Evolutionary conservation across 2,113 vertebrate genomes (phyloP), one percentile per base, ranked within the genome.

Genomic region (Garra rufa): DNA sequence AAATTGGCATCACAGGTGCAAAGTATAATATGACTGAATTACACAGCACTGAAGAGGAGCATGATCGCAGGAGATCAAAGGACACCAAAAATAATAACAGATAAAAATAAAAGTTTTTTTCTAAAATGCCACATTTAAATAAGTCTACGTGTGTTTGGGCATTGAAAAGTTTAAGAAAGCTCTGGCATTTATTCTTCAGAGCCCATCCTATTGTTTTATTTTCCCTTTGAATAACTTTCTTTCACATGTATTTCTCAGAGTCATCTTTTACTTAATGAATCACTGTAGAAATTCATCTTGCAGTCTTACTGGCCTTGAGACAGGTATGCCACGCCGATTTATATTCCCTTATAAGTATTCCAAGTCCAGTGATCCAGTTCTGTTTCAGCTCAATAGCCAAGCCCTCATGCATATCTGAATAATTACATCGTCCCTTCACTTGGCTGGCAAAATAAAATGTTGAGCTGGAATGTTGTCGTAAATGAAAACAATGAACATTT

Each of bases 401-500:
- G 75, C 17, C 84, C 15, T 69, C 28, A 61, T 83, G 83, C 83
- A 67, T 55, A 81, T 77, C 59, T 81, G 63, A 73, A 75, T 74
- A 82, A 88, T 88, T 83, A 85, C 75, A 41, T 81, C 63, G 46
- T 17, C 76, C 65, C 65, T 74, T 85, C 63, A 52, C 52, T 52
- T 83, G 50, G 46, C 76, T 44, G 52, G 46, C 28, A 61, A 81
- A 76, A 67, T 65, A 73, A 30, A 82, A 76, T 50, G 9, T 50
- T 67, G 43, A 71, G 81, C 43, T 67, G 52, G 3, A 61, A 44
- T 78, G 76, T 78, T 84, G 69, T 73, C 34, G 76, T 85, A 79
- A 86, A 87, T 83, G 50, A 71, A 83, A 89, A 89, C 76, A 83
- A 84, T 83, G 80, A 86, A 59, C 69, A 26, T 83, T 83, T 76